Percentiles rank a stretch among this genome's conserved stretches.
phyloP scores from a whole-genome alignment of 2,113 vertebrate genomes.

The Tapirus terrestris region DNA sequence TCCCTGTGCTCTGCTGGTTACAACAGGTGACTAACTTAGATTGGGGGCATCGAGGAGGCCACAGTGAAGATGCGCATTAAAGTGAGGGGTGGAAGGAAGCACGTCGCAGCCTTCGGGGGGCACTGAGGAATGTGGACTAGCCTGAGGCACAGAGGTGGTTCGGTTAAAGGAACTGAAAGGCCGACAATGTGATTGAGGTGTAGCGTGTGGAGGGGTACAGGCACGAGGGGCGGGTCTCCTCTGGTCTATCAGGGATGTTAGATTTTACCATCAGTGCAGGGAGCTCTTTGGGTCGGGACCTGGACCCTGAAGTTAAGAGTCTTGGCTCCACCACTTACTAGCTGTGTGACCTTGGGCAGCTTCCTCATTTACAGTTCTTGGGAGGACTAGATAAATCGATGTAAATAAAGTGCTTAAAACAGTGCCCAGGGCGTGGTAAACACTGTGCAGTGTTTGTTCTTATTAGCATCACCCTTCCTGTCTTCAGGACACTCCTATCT shows the following conservation, averaged over 20 bases:
- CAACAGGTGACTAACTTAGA: not conserved
- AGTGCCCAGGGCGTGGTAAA: not conserved
- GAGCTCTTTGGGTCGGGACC: not conserved
- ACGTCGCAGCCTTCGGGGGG: not conserved
- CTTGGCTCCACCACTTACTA: not conserved
- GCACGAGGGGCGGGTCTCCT: accelerated
- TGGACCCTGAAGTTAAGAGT: not conserved
- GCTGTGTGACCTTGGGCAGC: not conserved
- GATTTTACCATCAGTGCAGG: not conserved
- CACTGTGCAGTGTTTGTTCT: not conserved
- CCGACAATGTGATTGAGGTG: not conserved
- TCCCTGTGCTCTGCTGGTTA: not conserved
- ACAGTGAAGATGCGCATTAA: not conserved
- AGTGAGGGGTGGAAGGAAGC: not conserved
- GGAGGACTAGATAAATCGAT: not conserved
- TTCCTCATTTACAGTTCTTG: not conserved
- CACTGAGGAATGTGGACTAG: not conserved
- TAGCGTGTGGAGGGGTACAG: too few relatives aligned
- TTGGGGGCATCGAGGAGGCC: not conserved
- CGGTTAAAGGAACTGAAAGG: not conserved
- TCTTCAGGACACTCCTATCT: not conserved
- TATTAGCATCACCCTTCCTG: not conserved
- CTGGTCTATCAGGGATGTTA: not conserved
- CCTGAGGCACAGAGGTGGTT: not conserved
- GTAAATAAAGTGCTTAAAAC: not conserved